Conservation (phyloP, 2,888 invertebrate species). For the Ephialtes manifestator region DNA sequence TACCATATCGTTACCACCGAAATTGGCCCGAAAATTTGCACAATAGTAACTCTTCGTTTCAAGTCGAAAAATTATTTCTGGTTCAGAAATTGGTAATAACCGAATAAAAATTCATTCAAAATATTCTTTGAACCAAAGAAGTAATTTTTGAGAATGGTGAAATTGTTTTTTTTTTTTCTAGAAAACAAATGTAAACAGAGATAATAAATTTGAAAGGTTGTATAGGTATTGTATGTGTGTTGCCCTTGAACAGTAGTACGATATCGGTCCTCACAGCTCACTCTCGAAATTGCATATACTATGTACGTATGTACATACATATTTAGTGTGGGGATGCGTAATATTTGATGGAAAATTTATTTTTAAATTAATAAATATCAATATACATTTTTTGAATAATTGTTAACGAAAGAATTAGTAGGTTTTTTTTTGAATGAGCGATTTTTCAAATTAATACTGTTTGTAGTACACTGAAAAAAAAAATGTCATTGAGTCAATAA, state of each 20-base stretch:
- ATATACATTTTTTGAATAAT: too few species aligned
- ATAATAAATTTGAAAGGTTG: too few species aligned
- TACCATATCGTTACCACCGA: neutral
- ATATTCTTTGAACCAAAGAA: neutral
- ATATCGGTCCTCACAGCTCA: slow-evolving; percentile 20
- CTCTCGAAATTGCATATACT: slow-evolving; percentile 1
- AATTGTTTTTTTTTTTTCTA: too few species aligned
- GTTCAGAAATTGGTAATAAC: neutral
- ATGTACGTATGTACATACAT: neutral
- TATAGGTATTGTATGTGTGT: slow-evolving; percentile 1
- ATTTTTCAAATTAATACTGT: too few species aligned
- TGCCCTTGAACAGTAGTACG: slow-evolving; percentile 22
- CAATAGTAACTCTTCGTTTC: neutral
- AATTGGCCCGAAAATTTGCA: neutral
- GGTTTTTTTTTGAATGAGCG: too few species aligned
- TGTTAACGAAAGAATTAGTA: too few species aligned
- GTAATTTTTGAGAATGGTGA: neutral
- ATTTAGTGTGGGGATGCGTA: too few species aligned
- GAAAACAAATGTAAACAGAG: too few species aligned
- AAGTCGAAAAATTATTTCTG: neutral
- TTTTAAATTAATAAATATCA: too few species aligned
- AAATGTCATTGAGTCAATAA: too few species aligned
- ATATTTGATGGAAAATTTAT: too few species aligned
- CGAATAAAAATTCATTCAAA: neutral
- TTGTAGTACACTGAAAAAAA: too few species aligned